phyloP scores from a whole-genome alignment of 1,140 invertebrate species.

The Brachionus koreanus region DNA sequence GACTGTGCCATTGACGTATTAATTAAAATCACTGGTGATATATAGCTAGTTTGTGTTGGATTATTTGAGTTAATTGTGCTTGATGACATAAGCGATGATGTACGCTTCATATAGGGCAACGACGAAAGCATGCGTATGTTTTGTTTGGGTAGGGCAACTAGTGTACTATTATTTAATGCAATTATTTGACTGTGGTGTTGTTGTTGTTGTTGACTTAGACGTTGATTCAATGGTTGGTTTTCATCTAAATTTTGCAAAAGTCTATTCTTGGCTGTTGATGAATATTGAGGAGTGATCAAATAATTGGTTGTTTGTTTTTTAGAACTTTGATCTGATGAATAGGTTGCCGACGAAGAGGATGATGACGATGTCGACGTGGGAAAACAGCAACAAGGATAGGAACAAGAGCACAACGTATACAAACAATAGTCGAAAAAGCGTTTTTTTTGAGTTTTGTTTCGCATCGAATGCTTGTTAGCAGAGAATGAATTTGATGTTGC shows the following conservation, averaged over 20 bases:
- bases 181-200: background rate
- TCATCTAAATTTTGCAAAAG: background rate
- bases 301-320: constrained; percentile 8
- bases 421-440: constrained; percentile 3
- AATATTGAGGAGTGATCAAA: background rate
- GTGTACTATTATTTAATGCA: background rate
- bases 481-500: background rate
- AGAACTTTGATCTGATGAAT: background rate
- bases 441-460: background rate
- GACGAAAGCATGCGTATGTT: constrained; percentile 26
- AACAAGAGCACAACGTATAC: background rate
- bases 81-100: constrained; percentile 16
- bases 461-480: background rate
- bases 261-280: background rate
- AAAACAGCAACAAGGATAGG: background rate
- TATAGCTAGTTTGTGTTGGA: constrained; percentile 13
- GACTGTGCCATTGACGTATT: background rate
- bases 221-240: background rate
- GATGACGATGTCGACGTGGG: background rate
- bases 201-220: background rate
- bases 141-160: background rate
- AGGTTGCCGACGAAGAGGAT: background rate
- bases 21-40: background rate
- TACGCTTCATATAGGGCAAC: constrained; percentile 23
- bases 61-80: constrained; percentile 27